Evolutionary conservation across 1,140 invertebrate genomes (phyloP).

Genomic region (Heliconius himera): DNA sequence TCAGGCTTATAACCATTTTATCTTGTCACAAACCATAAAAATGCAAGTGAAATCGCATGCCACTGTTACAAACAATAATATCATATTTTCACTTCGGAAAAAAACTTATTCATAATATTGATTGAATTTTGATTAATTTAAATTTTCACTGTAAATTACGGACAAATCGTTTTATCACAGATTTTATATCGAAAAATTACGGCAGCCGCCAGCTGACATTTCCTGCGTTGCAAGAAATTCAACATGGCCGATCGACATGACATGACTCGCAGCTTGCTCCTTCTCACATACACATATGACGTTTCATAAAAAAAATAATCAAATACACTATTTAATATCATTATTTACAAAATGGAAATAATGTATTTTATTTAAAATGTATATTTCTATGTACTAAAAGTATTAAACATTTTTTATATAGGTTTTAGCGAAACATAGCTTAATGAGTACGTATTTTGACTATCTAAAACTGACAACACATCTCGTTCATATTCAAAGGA

Average conservation of each 20-base stretch:
- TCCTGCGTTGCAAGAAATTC: constrained; percentile 80
- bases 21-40: constrained; percentile 79
- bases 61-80: constrained; percentile 71
- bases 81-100: constrained; percentile 74
- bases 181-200: constrained; percentile 74
- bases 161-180: constrained; percentile 67
- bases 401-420: background rate
- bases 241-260: constrained; percentile 76
- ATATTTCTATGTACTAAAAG: background rate
- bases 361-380: background rate
- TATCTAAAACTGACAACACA: constrained; percentile 26
- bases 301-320: constrained; percentile 47
- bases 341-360: constrained; percentile 20
- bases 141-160: constrained; percentile 62
- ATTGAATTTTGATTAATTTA: constrained; percentile 45
- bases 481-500: constrained; percentile 16
- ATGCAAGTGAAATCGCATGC: constrained; percentile 79
- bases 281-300: constrained; percentile 60
- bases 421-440: background rate
- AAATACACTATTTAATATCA: constrained; percentile 32
- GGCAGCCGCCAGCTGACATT: constrained; percentile 80
- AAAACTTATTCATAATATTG: constrained; percentile 48
- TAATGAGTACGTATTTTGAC: constrained; percentile 24
- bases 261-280: constrained; percentile 61
- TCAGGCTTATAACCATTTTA: constrained; percentile 70